Conservation (phyloP, 2,797 vertebrate species). For the Anguilla anguilla region DNA sequence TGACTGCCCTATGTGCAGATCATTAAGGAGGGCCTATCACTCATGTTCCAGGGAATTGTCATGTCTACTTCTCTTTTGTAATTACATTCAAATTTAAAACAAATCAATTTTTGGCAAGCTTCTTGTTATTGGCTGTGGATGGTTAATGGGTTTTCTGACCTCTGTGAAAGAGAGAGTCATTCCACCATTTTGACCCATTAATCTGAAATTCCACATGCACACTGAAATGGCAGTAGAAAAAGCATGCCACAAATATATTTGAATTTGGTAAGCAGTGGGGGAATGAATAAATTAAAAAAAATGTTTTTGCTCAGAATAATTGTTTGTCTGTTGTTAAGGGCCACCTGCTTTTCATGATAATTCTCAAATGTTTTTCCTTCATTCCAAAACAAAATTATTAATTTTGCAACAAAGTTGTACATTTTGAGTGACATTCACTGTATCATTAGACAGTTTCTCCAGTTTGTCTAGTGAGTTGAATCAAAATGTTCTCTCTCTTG, state of each 20-base stretch:
- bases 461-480: constrained; percentile 1
- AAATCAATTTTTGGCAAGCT: constrained; percentile 10
- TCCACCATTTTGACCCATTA: constrained; percentile 45
- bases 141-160: constrained; percentile 48
- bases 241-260: constrained; percentile 37
- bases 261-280: constrained; percentile 44
- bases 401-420: not conserved
- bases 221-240: constrained; percentile 38
- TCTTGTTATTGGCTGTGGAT: not conserved
- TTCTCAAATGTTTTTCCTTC: not conserved
- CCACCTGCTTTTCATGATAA: constrained; percentile 19
- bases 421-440: not conserved
- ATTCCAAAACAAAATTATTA: not conserved
- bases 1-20: not conserved
- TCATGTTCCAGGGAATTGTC: not conserved
- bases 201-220: constrained; percentile 44
- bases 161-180: constrained; percentile 37
- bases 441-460: not conserved
- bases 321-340: not conserved
- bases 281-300: constrained; percentile 39
- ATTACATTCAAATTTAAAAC: constrained; percentile 17
- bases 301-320: constrained; percentile 12
- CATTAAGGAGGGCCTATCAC: not conserved
- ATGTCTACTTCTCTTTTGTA: constrained; percentile 16
- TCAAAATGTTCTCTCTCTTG: not conserved